A percentile compares a stretch with the other conserved stretches of the same genome.
Conservation (phyloP, 1,140 invertebrate genomes). For the Pantala flavescens region DNA sequence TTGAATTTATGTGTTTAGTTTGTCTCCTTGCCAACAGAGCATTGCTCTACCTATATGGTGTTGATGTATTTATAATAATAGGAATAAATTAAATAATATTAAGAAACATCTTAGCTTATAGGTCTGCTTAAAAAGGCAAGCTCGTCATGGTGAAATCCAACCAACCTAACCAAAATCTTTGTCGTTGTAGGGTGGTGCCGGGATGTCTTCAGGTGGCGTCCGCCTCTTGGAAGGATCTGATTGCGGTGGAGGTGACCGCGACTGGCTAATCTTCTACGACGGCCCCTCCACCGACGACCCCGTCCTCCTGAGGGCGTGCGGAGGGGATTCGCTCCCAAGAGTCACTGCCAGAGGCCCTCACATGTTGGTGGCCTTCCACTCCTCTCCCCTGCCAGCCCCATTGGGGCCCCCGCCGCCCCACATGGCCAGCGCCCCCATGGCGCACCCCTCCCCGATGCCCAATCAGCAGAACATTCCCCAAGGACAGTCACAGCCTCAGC, state of each 20-base stretch:
- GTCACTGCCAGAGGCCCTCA: constrained; percentile 57
- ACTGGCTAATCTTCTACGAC: constrained; percentile 77
- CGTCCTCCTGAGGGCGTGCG: constrained; percentile 75
- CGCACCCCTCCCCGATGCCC: constrained; percentile 25
- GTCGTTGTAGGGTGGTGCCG: neutral
- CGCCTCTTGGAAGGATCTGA: constrained; percentile 64
- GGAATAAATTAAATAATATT: too few species aligned
- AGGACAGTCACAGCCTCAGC: constrained; percentile 25
- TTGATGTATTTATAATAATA: too few species aligned
- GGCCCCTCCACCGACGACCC: constrained; percentile 66
- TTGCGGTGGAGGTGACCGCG: constrained; percentile 65
- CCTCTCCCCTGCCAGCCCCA: constrained; percentile 29
- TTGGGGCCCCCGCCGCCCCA: constrained; percentile 28
- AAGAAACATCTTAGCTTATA: too few species aligned
- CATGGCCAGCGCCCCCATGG: constrained; percentile 22
- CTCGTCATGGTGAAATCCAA: too few species aligned
- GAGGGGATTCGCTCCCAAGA: constrained; percentile 65
- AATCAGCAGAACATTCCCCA: constrained; percentile 58
- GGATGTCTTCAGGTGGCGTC: neutral
- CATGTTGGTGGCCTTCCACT: constrained; percentile 68
- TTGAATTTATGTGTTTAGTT: too few species aligned
- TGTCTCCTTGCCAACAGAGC: too few species aligned
- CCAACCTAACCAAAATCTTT: too few species aligned
- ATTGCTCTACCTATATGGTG: too few species aligned
- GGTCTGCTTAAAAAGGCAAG: too few species aligned